These are phyloP conservation scores for Jacana jacana DNA, from an alignment of 2,113 vertebrate species.

Conservation along the genomic window DNA sequence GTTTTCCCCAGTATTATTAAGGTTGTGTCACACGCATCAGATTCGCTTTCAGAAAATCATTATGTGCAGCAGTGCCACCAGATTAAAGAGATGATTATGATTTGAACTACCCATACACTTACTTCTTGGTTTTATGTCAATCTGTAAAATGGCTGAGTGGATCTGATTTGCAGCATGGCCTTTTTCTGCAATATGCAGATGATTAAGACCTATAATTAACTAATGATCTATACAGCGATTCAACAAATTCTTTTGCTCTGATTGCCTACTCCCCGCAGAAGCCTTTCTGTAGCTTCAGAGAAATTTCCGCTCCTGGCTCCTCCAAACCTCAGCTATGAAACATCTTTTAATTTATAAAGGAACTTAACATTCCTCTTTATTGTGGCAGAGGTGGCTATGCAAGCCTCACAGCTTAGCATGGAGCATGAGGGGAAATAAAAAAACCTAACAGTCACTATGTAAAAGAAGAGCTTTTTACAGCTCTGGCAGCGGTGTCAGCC, in stretches of 20 bases:
- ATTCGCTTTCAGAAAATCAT: neutral
- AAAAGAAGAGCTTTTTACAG: neutral
- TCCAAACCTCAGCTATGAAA: neutral
- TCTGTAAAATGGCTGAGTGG: neutral
- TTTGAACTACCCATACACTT: neutral
- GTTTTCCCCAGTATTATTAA: neutral
- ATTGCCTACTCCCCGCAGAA: neutral
- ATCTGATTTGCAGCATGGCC: neutral
- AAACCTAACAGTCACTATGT: neutral
- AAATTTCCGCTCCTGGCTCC: neutral
- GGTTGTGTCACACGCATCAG: neutral
- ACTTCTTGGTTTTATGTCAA: neutral
- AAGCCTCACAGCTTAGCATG: neutral
- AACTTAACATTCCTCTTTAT: neutral
- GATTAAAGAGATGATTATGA: neutral
- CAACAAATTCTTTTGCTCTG: neutral
- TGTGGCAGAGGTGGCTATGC: neutral
- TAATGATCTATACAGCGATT: neutral
- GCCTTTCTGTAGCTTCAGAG: neutral
- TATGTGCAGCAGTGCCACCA: neutral
- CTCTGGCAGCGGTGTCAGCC: neutral
- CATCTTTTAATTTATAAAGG: neutral
- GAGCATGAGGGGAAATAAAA: neutral
- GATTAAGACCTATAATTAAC: constrained; percentile 13
- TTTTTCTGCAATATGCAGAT: constrained; percentile 7